Evolutionary conservation across 1,140 invertebrate genomes (phyloP), one percentile per base, ranked within the genome.

Genomic region (Cardiocondyla obscurior): DNA sequence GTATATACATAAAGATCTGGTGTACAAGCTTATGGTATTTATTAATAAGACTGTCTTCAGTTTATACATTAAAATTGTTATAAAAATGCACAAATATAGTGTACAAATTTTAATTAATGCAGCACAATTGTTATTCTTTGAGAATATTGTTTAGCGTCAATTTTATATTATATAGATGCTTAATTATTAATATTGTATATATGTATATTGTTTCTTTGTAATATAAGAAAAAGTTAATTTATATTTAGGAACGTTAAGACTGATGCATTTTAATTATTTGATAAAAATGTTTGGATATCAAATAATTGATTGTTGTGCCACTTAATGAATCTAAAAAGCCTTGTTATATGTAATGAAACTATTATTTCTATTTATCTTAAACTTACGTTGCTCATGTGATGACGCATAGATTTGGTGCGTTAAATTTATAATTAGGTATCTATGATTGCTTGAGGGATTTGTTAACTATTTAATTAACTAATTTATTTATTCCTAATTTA

Each of bases 1-100:
- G 62, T 64, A 83, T 51, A 85, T 53, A 84, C 46, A 84, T 46
- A 65, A 39, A 85, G 74, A 62, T 85, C 74, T 82, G 76, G 81
- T 85, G 51, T 88, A 84, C 81, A 60, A 83, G 30, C 22, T 33
- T 16, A 79, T 33, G 10, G n/a, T 44, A 55, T 53, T 55, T 3
- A 16, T 69, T 44, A n/a, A 79, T 44, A 69, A 73, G 19, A 36
- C 14, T 46, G 57, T 49, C 22, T 22, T 76, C 4, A 22, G 8
- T 76, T 49, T 46, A 22, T 74, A 60, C 12, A 30, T 28, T 28
- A 53, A 58, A 74, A 39, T 25, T 16, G 22, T 51, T 39, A 72
- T 36, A 6, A 58, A 33, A 58, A 25, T 16, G 12, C 25, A 73
- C 55, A 33, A 44, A 55, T 57, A 1, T 46, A 42, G 10, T 22